Base-by-base conservation (phyloP, 2,888 invertebrate species). In the Halictus ligatus region DNA sequence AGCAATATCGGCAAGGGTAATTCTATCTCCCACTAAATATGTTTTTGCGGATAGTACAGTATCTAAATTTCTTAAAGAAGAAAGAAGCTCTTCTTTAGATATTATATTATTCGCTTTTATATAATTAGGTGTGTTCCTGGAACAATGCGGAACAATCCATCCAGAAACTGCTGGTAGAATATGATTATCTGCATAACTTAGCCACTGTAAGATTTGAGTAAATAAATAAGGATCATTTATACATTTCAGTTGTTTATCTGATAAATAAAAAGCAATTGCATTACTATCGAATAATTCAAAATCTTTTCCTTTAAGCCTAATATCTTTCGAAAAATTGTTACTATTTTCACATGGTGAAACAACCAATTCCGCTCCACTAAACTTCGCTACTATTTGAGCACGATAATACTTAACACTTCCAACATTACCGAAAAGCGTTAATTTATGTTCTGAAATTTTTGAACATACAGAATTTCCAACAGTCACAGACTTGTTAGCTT, bases 171-270 rank as follows among this genome's bases (percentile, higher is more conserved):
- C 90, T 7, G 95, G 95, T 48, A 93, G 83, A 69, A 96, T 89
- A 54, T 95, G 93, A 85, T 94, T 94, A 82, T 95, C 95, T 7
- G 95, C 93, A 76, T 94, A 94, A 81, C 89, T 93, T 75, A 95
- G 91, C 96, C 96, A 96, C 80, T 95, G 95, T 48, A 96, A 84
- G 58, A 96, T 90, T 88, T 95, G 91, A 86, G 95, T 94, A 82
- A 93, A 91, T 15, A 89, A 88, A 35, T 93, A 88, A 21, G 88
- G n/a, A 81, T 93, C 89, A 4, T 83, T 89, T n/a, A 92, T 92
- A 58, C 94, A 92, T 88, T 92, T 94, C 25, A 95, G 84, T 69
- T 93, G 82, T 7, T 89, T 69, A 81, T 92, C 92, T 3, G 95
- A 92, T n/a, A 95, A 83, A 84, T 94, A 94, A 79, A 93, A 93